These are phyloP conservation scores for Lysandra coridon DNA, from an alignment of 2,888 invertebrate species.

Conservation along the genomic window DNA sequence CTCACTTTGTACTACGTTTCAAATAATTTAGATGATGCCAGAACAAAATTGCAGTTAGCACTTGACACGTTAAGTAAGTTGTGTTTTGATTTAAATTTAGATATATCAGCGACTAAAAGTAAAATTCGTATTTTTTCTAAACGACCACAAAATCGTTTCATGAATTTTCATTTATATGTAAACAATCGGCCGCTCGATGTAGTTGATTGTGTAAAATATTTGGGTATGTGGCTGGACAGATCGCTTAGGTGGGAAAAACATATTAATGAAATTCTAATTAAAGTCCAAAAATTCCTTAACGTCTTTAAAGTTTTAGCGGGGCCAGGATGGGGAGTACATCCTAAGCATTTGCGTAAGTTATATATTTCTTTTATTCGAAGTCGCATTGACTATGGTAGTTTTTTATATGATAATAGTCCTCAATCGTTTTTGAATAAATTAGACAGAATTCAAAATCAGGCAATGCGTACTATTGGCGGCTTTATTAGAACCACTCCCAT, in stretches of 20 bases:
- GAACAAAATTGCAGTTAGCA: too few species aligned
- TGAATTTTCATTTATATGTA: too few species aligned
- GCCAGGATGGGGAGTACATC: slow-evolving; percentile 34
- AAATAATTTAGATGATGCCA: too few species aligned
- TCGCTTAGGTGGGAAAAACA: neutral
- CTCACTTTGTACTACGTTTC: too few species aligned
- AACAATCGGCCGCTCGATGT: too few species aligned
- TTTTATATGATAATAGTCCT: slow-evolving; percentile 33
- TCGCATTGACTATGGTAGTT: slow-evolving; percentile 34
- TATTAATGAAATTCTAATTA: neutral
- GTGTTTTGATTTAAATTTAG: too few species aligned
- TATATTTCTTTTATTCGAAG: slow-evolving; percentile 35
- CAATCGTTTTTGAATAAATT: slow-evolving; percentile 34
- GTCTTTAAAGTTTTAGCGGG: slow-evolving; percentile 35
- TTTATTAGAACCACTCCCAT: slow-evolving; percentile 31
- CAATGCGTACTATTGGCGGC: slow-evolving; percentile 37
- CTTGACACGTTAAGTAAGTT: too few species aligned
- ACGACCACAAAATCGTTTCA: too few species aligned
- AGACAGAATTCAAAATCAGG: slow-evolving; percentile 37
- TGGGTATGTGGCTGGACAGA: too few species aligned
- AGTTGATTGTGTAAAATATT: too few species aligned
- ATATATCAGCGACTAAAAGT: too few species aligned
- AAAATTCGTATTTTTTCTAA: too few species aligned
- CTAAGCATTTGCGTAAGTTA: slow-evolving; percentile 31
- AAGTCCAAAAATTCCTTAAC: slow-evolving; percentile 26